A percentile compares a stretch with the other conserved stretches of the same genome.
These are phyloP conservation scores for Trisateles emortualis DNA, from an alignment of 2,888 invertebrate species.

Conservation along the genomic window DNA sequence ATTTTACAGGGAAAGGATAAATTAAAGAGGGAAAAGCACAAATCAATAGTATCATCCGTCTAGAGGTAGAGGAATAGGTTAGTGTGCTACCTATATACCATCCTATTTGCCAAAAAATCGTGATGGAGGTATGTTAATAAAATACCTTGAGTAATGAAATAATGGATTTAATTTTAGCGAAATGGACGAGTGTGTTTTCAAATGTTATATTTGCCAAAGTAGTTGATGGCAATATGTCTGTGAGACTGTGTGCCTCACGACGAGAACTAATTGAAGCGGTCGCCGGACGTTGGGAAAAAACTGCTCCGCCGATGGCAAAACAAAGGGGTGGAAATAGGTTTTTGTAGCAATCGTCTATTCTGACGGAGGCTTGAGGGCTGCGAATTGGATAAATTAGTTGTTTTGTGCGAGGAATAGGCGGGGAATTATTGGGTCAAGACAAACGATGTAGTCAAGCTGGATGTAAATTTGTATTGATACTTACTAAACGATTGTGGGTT, in stretches of 20 bases:
- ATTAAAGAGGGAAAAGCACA: too few species aligned
- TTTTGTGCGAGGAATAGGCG: conserved; percentile 51
- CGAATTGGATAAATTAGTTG: conserved; percentile 56
- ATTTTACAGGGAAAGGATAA: too few species aligned
- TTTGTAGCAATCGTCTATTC: conserved; percentile 50
- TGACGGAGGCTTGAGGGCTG: conserved; percentile 33
- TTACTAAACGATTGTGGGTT: background rate
- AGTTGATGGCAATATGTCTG: conserved; percentile 39
- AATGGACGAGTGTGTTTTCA: background rate
- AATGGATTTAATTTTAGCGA: background rate
- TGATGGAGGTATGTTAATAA: too few species aligned
- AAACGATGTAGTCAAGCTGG: background rate
- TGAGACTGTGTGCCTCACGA: conserved; percentile 33
- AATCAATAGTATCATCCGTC: too few species aligned
- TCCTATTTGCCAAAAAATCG: too few species aligned
- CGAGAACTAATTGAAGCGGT: conserved; percentile 58
- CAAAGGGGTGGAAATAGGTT: conserved; percentile 53
- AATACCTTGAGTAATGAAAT: too few species aligned
- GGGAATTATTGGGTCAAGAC: background rate
- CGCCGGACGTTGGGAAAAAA: conserved; percentile 47
- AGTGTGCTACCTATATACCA: too few species aligned
- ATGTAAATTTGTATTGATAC: background rate
- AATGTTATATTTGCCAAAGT: background rate
- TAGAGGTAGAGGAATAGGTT: too few species aligned
- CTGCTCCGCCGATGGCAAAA: conserved; percentile 46